Evolutionary conservation across 1,140 invertebrate genomes (phyloP).

Genomic region (Drosophila paulistorum): DNA sequence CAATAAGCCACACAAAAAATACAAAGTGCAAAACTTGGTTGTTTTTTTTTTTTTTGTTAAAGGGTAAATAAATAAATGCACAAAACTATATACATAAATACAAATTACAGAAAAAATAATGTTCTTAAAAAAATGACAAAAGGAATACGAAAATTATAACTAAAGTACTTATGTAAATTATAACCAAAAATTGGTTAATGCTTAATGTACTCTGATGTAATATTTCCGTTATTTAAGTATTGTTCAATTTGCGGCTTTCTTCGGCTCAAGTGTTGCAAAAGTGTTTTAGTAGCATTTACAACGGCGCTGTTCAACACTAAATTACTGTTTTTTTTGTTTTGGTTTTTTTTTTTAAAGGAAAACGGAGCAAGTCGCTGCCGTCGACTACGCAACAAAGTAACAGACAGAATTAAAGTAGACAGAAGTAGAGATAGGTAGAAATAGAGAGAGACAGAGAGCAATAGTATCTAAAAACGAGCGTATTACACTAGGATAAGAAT

Average conservation of each 20-base stretch:
- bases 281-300: conserved; percentile 47
- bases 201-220: conserved; percentile 18
- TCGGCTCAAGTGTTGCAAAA: conserved; percentile 21
- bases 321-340: conserved; percentile 43
- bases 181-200: conserved; percentile 37
- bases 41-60: neutral
- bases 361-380: conserved; percentile 41
- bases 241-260: conserved; percentile 35
- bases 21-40: neutral
- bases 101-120: conserved; percentile 33
- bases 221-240: conserved; percentile 20
- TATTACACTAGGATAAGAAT: conserved; percentile 37
- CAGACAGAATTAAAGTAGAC: conserved; percentile 5
- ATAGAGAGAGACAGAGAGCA: conserved; percentile 36
- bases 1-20: conserved; percentile 35
- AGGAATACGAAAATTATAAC: conserved; percentile 15
- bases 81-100: conserved; percentile 46
- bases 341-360: conserved; percentile 41
- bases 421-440: conserved; percentile 28
- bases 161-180: conserved; percentile 13
- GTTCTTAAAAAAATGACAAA: conserved; percentile 27
- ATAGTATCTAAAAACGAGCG: conserved; percentile 42
- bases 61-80: conserved; percentile 69
- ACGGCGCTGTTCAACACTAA: conserved; percentile 61
- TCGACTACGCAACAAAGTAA: conserved; percentile 49